Base-by-base conservation (phyloP, 2,113 vertebrate genomes). In the Rhineura floridana region DNA sequence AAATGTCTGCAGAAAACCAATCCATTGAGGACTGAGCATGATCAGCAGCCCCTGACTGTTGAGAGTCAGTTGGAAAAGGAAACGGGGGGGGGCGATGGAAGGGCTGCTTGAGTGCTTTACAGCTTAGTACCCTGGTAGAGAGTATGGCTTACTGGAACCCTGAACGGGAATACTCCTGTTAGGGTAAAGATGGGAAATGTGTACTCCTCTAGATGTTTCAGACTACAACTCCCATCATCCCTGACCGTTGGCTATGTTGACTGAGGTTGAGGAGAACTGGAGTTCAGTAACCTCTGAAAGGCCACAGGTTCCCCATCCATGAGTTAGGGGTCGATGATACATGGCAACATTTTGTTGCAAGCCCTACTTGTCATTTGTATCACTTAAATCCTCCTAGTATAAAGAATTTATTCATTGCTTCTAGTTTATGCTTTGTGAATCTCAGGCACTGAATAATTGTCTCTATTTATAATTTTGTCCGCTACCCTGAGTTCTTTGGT, bases 391-490 rank as follows among this genome's bases (percentile, higher is more conserved):
- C 1, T 21, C 48, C 77, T 55, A 44, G 25, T 62, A 15, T 63
- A 76, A 89, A 55, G 90, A 63, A 8, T 28, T 87, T 72, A 59
- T 50, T 83, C n/a, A 46, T 36, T 65, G 48, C 2, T 90, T 91
- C 81, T 91, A 3, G 5, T 81, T 50, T 63, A 0, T 3, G 7
- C 78, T 83, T 84, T 83, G 33, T 0, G 0, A 55, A 50, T 15
- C 87, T 87, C 23, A 84, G n/a, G 5, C 30, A 91, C 90, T 63
- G 63, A 89, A 21, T 11, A 2, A 28, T 46, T 82, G 21, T 9
- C 11, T 52, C n/a, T 15, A 25, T 19, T 12, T 44, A 30, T 30
- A 33, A 15, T 81, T 76, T 73, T 83, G 39, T 55, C 48, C 46
- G 17, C 19, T 81, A 78, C 39, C n/a, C 42, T 80, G 63, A 89